Conservation (phyloP, 2,888 invertebrate genomes). For the Lasioglossum vierecki region DNA sequence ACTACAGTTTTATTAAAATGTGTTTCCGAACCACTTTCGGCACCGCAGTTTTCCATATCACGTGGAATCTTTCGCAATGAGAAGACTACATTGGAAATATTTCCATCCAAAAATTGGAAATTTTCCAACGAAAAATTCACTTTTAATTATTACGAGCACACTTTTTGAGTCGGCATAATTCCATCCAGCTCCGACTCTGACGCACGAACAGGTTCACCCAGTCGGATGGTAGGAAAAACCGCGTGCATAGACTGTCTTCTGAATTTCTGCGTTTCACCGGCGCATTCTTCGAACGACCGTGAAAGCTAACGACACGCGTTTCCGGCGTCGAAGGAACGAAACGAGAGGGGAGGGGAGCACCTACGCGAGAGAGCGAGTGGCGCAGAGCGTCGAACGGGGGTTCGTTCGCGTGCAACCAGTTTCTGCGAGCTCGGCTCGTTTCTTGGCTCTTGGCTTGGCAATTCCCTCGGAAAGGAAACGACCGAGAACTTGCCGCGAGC, state of each 20-base stretch:
- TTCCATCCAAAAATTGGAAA: too few species aligned
- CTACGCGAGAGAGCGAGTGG: slow-evolving; percentile 10
- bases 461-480: slow-evolving; percentile 12
- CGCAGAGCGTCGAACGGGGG: not conserved
- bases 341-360: not conserved
- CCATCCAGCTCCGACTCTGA: not conserved
- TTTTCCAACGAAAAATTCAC: too few species aligned
- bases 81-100: too few species aligned
- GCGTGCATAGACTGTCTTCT: not conserved
- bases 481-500: slow-evolving; percentile 20
- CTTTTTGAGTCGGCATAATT: not conserved
- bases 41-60: too few species aligned
- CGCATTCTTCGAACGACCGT: not conserved
- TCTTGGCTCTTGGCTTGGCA: not conserved
- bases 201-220: not conserved
- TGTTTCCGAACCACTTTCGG: too few species aligned
- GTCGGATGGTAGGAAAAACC: not conserved
- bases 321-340: slow-evolving; percentile 27
- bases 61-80: too few species aligned
- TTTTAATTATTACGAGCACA: not conserved
- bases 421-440: slow-evolving; percentile 6
- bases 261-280: not conserved
- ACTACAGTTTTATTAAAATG: too few species aligned
- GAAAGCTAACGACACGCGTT: slow-evolving; percentile 31
- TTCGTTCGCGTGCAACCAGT: slow-evolving; percentile 15